These are phyloP conservation scores for Colletes latitarsis DNA, from an alignment of 1,140 invertebrate species.

Conservation along the genomic window DNA sequence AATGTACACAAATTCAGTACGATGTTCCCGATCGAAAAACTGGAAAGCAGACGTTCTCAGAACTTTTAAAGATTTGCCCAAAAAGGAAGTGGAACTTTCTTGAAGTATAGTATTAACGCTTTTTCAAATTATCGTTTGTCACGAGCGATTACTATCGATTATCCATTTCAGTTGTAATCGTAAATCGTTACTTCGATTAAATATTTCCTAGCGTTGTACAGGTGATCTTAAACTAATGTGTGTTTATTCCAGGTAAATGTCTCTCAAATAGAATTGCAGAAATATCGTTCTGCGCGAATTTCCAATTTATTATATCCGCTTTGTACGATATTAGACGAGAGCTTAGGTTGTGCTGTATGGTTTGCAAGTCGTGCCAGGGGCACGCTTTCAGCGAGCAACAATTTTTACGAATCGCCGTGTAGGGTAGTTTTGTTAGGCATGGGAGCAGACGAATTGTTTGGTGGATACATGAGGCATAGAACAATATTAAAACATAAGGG, in stretches of 20 bases:
- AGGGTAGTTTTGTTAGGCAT: slow-evolving; percentile 94
- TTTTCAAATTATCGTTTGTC: slow-evolving; percentile 8
- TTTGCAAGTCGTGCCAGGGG: slow-evolving; percentile 93
- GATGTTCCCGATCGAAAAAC: slow-evolving; percentile 92
- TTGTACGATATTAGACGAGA: slow-evolving; percentile 96
- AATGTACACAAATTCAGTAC: slow-evolving; percentile 72
- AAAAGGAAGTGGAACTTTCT: slow-evolving; percentile 88
- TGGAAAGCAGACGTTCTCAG: slow-evolving; percentile 87
- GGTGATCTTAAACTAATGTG: background rate
- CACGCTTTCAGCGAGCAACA: slow-evolving; percentile 65
- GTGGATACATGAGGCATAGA: slow-evolving; percentile 95
- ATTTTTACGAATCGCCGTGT: slow-evolving; percentile 84
- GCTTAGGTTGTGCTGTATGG: slow-evolving; percentile 96
- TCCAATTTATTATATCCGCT: slow-evolving; percentile 91
- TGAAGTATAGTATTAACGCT: slow-evolving; percentile 79
- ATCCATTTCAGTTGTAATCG: too few relatives aligned
- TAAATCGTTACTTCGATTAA: too few relatives aligned
- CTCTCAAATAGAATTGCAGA: slow-evolving; percentile 85
- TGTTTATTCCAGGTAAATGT: slow-evolving; percentile 87
- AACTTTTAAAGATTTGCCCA: slow-evolving; percentile 87
- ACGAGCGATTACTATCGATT: too few relatives aligned
- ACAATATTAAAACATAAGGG: slow-evolving; percentile 85
- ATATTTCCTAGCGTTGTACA: too few relatives aligned
- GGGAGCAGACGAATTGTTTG: slow-evolving; percentile 98
- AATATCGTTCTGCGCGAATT: slow-evolving; percentile 80